phyloP scores from a whole-genome alignment of 1,140 invertebrate genomes.

The Paralvinella palmiformis region DNA sequence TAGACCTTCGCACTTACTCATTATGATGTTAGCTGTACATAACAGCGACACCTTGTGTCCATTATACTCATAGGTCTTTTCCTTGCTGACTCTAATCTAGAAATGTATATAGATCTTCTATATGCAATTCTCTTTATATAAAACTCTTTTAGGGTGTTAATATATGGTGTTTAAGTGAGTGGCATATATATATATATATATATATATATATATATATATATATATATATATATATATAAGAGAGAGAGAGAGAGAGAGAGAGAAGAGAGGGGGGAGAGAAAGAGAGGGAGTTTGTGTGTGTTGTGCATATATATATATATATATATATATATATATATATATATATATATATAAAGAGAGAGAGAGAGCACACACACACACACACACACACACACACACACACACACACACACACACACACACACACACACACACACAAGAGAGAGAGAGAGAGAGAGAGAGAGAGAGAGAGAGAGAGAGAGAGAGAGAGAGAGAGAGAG shows the following conservation, averaged over 20 bases:
- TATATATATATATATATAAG: not conserved
- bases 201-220: not conserved
- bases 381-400: conserved; percentile 16
- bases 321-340: conserved; percentile 3
- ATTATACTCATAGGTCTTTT: not conserved
- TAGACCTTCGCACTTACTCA: conserved; percentile 1
- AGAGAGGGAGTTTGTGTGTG: conserved; percentile 21
- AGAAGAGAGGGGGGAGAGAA: conserved; percentile 17
- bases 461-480: conserved; percentile 3
- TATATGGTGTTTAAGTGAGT: not conserved
- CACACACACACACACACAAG: not conserved
- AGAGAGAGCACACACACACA: conserved; percentile 20
- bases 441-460: not conserved
- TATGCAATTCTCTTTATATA: conserved; percentile 1
- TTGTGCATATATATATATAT: conserved; percentile 6
- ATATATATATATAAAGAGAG: conserved; percentile 19
- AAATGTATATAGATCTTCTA: too few species aligned
- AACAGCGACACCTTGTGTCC: not conserved
- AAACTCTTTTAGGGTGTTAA: not conserved
- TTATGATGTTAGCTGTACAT: not conserved
- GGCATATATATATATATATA: not conserved
- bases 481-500: conserved; percentile 2
- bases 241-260: conserved; percentile 14
- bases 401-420: conserved; percentile 11
- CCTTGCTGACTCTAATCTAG: too few species aligned